Base-by-base conservation (phyloP, 2,113 vertebrate genomes). In the Xiphias gladius region DNA sequence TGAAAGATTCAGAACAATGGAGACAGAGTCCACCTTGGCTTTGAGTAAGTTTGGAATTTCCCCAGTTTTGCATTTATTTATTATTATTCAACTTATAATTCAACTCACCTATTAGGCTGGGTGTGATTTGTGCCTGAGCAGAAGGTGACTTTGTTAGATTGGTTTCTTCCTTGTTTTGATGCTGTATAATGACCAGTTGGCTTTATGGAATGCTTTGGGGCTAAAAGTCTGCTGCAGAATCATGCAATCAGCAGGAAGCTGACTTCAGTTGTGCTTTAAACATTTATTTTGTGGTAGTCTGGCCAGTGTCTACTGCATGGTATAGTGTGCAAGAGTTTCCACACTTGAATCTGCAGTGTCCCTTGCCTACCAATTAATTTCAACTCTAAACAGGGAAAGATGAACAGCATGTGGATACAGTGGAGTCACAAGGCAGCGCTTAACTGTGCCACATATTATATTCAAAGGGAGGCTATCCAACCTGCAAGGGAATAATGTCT, bases 291-390 rank as follows among this genome's bases (percentile, higher is more conserved):
- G 32, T 26, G 12, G 71, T 59, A 9, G 59, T 74, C 41, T 17
- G 39, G 46, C 63, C 73, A 46, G 32, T 80, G 59, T 19, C 26
- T n/a, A 76, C 46, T 71, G 46, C 72, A 50, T 55, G 12, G 20
- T 69, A 30, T 35, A 41, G 26, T 46, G 8, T 48, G 50, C 48
- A 59, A 35, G 32, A 24, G 16, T 76, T 74, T 52, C 24, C 30
- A 16, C 2, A 37, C 52, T 72, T 37, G 4, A 28, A 50, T 37
- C 22, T 66, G 9, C 16, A 73, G 26, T 72, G 32, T 48, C 28
- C 35, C 43, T 70, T 58, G 12, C n/a, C 57, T 46, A 19, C 72
- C 81, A 71, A 75, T 82, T 79, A 46, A 67, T 80, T 75, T 74
- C 1, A 73, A 35, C 74, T 57, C 12, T 19, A 28, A 79, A 85